Conservation (phyloP, 1,140 invertebrate genomes). For the Telenomus remus region DNA sequence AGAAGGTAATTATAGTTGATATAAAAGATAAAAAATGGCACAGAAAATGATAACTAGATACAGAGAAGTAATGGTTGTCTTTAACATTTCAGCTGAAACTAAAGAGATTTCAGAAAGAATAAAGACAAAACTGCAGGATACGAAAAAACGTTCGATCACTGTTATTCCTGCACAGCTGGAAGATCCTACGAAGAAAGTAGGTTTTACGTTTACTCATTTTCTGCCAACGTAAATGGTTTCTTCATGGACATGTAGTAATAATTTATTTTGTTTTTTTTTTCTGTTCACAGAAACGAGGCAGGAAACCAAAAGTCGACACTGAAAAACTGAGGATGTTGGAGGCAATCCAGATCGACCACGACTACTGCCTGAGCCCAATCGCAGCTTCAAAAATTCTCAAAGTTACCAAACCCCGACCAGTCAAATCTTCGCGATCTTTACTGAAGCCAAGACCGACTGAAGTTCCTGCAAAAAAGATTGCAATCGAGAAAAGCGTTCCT, state of each 20-base stretch:
- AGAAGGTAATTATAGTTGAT: no score
- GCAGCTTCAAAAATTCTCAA: neutral
- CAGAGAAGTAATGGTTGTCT: no score
- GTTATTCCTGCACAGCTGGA: conserved; percentile 11
- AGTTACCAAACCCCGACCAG: neutral
- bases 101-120: conserved; percentile 21
- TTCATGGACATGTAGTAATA: no score
- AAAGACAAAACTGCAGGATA: conserved; percentile 13
- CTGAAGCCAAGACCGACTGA: neutral
- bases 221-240: no score
- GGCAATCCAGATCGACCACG: neutral
- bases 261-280: no score
- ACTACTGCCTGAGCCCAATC: neutral
- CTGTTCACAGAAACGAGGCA: neutral
- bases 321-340: neutral
- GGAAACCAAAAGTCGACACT: neutral
- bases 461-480: neutral
- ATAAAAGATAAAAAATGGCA: no score
- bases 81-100: conserved; percentile 8
- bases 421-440: neutral
- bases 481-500: neutral
- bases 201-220: neutral
- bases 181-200: conserved; percentile 13
- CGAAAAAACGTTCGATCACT: conserved; percentile 14
- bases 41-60: no score